These are phyloP conservation scores for Rhingia rostrata DNA, from an alignment of 2,888 invertebrate genomes.

Conservation along the genomic window DNA sequence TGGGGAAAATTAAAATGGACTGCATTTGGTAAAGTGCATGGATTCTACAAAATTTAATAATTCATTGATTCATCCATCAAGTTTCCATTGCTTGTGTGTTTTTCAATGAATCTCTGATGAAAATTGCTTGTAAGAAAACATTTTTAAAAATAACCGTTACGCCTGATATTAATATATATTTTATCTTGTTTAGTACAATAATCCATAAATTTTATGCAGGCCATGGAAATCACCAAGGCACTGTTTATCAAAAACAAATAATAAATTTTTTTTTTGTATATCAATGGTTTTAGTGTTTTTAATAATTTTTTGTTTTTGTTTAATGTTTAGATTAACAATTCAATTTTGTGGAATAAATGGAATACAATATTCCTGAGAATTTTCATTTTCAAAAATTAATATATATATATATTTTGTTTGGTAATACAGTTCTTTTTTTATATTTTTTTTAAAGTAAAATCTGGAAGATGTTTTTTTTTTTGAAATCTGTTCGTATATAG, in stretches of 20 bases:
- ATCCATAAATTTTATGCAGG: constrained; percentile 53
- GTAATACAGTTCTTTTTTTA: constrained; percentile 59
- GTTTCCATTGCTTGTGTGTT: background rate
- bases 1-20: too few relatives aligned
- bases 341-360: constrained; percentile 71
- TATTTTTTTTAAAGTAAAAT: constrained; percentile 57
- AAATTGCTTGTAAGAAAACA: background rate
- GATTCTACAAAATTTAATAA: too few relatives aligned
- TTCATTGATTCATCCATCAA: too few relatives aligned
- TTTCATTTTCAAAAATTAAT: constrained; percentile 66
- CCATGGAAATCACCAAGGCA: constrained; percentile 74
- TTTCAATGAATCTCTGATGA: background rate
- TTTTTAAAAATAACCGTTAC: background rate
- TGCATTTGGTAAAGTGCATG: too few relatives aligned
- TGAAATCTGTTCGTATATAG: constrained; percentile 68
- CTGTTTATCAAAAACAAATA: constrained; percentile 52
- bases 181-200: constrained; percentile 8
- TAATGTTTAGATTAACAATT: constrained; percentile 63
- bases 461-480: constrained; percentile 71
- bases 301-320: constrained; percentile 19
- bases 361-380: constrained; percentile 73
- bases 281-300: constrained; percentile 36
- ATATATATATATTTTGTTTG: constrained; percentile 55
- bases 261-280: constrained; percentile 14
- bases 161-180: constrained; percentile 6